These are phyloP conservation scores for Cololabis saira DNA, from an alignment of 2,113 vertebrate species.

Conservation along the genomic window DNA sequence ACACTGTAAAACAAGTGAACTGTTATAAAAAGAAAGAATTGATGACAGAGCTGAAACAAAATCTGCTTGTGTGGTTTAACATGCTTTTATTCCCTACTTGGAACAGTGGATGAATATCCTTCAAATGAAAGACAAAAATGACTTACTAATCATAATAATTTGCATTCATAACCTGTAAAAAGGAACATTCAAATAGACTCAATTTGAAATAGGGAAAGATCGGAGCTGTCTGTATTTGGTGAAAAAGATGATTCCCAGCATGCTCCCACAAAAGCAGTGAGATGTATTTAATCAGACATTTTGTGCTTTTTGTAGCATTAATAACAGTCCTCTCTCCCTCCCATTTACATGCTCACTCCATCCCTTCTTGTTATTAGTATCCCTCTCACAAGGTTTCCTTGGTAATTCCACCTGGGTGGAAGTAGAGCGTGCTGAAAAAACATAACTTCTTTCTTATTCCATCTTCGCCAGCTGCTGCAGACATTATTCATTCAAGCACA, in stretches of 20 bases:
- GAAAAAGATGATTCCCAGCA: constrained; percentile 56
- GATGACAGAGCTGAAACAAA: no score
- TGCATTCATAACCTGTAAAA: constrained; percentile 30
- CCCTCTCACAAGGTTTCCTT: constrained; percentile 35
- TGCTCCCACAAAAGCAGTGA: constrained; percentile 21
- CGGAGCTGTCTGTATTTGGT: background rate
- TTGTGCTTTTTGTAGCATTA: constrained; percentile 23
- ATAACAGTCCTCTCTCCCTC: constrained; percentile 9
- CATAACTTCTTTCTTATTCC: background rate
- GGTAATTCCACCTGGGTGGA: constrained; percentile 24
- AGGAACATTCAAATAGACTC: constrained; percentile 17
- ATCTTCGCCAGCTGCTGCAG: background rate
- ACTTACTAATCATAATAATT: constrained; percentile 32
- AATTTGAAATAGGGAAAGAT: constrained; percentile 10
- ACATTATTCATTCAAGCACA: background rate
- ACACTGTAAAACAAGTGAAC: no score
- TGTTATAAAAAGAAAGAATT: background rate
- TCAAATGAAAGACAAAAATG: constrained; percentile 21
- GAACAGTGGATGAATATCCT: background rate
- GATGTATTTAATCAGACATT: constrained; percentile 21
- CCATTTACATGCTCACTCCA: constrained; percentile 1
- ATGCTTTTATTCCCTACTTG: background rate
- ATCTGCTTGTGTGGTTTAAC: background rate
- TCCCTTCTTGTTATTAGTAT: constrained; percentile 35
- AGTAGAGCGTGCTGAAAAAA: background rate